Conservation (phyloP, 92 coral and sea anemone genomes). For the Desmophyllum pertusum region DNA sequence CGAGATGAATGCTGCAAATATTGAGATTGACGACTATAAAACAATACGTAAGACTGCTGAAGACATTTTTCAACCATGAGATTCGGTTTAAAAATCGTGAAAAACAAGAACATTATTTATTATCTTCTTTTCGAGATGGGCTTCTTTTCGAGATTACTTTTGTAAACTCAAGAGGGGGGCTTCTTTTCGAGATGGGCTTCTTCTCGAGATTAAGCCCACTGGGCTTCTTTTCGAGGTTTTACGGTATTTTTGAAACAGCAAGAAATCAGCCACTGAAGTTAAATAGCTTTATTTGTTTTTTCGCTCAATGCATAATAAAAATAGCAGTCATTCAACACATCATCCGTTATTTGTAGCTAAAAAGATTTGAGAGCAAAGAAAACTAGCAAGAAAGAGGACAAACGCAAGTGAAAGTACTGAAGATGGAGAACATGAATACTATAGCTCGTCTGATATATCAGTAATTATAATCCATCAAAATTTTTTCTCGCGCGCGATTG, state of each 20-base stretch:
- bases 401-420: background rate
- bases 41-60: too few species aligned
- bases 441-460: background rate
- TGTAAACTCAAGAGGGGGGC: too few species aligned
- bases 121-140: background rate
- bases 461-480: too few species aligned
- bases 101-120: background rate
- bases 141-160: too few species aligned
- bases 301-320: conserved; percentile 30
- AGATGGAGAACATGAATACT: background rate
- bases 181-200: too few species aligned
- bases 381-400: background rate
- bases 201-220: too few species aligned
- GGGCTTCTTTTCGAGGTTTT: too few species aligned
- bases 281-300: conserved; percentile 31
- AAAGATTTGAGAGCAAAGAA: background rate
- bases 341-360: background rate
- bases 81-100: too few species aligned
- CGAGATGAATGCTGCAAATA: too few species aligned
- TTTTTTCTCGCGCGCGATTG: too few species aligned
- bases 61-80: too few species aligned
- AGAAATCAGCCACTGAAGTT: background rate
- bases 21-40: too few species aligned
- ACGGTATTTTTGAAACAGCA: background rate
- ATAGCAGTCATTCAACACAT: conserved; percentile 33